Percentiles rank a stretch among this genome's conserved stretches.
These are phyloP conservation scores for Drosophila merina DNA, from an alignment of 2,888 invertebrate genomes.

Conservation along the genomic window DNA sequence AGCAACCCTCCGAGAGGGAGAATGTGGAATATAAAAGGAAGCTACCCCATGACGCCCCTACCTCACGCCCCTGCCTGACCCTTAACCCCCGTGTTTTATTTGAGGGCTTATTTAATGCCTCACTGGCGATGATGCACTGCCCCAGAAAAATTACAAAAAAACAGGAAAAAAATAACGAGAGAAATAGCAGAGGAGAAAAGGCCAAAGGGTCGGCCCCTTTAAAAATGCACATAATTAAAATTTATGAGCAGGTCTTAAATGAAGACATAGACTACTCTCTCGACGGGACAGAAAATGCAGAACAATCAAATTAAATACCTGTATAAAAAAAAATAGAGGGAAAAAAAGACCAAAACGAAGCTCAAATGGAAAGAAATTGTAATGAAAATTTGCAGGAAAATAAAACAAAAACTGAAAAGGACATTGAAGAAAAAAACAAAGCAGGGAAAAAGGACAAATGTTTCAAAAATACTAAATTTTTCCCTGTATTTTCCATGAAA, in stretches of 20 bases:
- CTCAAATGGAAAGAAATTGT: slow-evolving; percentile 27
- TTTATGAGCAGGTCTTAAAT: slow-evolving; percentile 54
- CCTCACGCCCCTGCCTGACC: too few relatives aligned
- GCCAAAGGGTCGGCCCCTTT: slow-evolving; percentile 41
- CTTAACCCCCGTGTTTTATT: not conserved
- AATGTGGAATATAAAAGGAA: not conserved
- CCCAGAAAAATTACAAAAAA: not conserved
- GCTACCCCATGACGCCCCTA: not conserved
- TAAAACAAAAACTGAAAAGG: not conserved
- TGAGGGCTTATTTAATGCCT: slow-evolving; percentile 66
- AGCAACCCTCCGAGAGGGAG: slow-evolving; percentile 21
- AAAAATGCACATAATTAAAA: slow-evolving; percentile 71
- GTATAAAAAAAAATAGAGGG: not conserved
- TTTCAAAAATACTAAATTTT: not conserved
- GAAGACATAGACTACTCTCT: slow-evolving; percentile 33
- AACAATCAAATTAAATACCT: slow-evolving; percentile 55
- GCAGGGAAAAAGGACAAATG: slow-evolving; percentile 1
- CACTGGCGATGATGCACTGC: slow-evolving; percentile 40
- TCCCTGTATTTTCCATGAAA: too few relatives aligned
- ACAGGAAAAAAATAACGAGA: too few relatives aligned
- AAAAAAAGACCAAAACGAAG: slow-evolving; percentile 12
- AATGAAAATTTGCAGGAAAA: slow-evolving; percentile 31
- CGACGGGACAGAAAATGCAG: slow-evolving; percentile 11
- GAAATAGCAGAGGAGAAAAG: not conserved
- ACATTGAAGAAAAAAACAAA: not conserved